These are phyloP conservation scores for Drosophila kambysellisi DNA, from an alignment of 2,888 invertebrate genomes.

Conservation along the genomic window DNA sequence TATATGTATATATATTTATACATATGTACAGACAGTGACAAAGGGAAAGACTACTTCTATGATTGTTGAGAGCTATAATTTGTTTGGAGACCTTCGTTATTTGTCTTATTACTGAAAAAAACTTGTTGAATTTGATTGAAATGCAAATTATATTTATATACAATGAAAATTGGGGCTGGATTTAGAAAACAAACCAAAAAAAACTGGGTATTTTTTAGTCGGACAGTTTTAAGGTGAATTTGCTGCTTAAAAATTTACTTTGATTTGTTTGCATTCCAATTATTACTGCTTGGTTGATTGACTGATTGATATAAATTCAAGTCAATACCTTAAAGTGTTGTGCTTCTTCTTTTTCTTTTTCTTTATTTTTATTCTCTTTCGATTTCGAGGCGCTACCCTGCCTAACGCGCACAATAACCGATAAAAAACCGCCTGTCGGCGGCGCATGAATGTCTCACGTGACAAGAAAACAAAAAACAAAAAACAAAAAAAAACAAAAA, in stretches of 20 bases:
- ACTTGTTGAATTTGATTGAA: background rate
- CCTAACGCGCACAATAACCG: background rate
- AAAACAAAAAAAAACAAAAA: background rate
- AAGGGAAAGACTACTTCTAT: background rate
- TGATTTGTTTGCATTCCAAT: constrained; percentile 16
- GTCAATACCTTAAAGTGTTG: constrained; percentile 12
- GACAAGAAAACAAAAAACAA: constrained; percentile 5
- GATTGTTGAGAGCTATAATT: background rate
- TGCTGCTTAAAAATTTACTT: constrained; percentile 12
- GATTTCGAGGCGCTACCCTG: background rate
- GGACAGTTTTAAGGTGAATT: background rate
- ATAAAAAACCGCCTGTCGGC: constrained; percentile 6
- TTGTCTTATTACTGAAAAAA: background rate
- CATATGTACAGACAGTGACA: background rate
- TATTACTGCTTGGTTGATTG: constrained; percentile 25
- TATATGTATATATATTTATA: background rate
- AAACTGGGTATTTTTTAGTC: background rate
- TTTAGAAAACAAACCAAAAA: background rate
- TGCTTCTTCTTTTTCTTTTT: background rate
- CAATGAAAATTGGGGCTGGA: background rate
- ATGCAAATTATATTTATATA: background rate
- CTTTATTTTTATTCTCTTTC: background rate
- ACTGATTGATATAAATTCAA: constrained; percentile 34
- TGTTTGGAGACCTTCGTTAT: background rate
- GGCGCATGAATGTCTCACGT: constrained; percentile 35